These are phyloP conservation scores for Drosophila mimica DNA, from an alignment of 2,888 invertebrate genomes.

Conservation along the genomic window DNA sequence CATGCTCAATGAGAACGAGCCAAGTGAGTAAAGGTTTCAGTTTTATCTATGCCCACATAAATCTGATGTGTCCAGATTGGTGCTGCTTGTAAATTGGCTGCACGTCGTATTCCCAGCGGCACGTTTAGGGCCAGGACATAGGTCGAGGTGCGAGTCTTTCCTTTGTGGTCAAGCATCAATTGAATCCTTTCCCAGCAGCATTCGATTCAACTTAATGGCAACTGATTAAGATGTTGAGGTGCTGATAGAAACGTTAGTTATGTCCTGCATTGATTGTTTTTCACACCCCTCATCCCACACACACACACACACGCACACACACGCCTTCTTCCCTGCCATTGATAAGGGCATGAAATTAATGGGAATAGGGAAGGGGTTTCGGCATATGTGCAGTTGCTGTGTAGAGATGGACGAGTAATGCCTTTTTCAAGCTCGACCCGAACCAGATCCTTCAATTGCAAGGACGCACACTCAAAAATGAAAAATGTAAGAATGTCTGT, in stretches of 20 bases:
- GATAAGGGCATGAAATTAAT: constrained; percentile 46
- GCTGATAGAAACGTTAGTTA: constrained; percentile 71
- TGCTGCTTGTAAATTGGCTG: constrained; percentile 73
- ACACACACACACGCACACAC: not conserved
- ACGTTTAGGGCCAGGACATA: constrained; percentile 52
- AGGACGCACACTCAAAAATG: not conserved
- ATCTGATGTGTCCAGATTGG: constrained; percentile 65
- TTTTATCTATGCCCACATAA: constrained; percentile 64
- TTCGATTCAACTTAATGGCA: constrained; percentile 64
- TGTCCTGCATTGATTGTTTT: constrained; percentile 74
- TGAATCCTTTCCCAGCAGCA: constrained; percentile 62
- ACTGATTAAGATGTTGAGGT: constrained; percentile 74
- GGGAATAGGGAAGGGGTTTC: constrained; percentile 8
- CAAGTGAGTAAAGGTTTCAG: constrained; percentile 80
- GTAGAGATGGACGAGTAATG: not conserved
- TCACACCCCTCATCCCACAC: constrained; percentile 7
- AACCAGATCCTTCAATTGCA: not conserved
- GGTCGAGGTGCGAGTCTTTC: constrained; percentile 19
- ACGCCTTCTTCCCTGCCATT: constrained; percentile 4
- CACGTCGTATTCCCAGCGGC: constrained; percentile 74
- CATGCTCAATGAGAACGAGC: constrained; percentile 86
- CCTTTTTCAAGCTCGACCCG: not conserved
- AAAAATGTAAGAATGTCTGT: no score
- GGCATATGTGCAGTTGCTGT: not conserved
- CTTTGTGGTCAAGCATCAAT: constrained; percentile 74